These are phyloP conservation scores for Megalops cyprinoides DNA, from an alignment of 2,797 vertebrate species.

Conservation along the genomic window DNA sequence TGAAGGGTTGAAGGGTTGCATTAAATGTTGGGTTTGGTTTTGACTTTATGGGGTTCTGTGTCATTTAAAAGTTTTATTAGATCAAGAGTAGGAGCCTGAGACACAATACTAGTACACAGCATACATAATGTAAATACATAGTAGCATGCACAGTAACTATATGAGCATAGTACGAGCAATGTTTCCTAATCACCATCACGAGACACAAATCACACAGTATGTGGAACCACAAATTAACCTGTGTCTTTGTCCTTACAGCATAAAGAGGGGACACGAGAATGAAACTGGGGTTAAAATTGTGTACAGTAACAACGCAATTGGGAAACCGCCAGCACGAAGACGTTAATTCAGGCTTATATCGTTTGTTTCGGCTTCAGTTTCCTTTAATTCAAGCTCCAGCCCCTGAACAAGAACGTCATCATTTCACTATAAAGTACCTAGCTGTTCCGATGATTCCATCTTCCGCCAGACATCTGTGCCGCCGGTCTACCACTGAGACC, in stretches of 20 bases:
- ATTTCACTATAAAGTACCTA: constrained; percentile 51
- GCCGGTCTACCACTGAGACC: not conserved
- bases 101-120: too few relatives aligned
- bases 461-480: constrained; percentile 44
- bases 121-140: too few relatives aligned
- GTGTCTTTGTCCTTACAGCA: not conserved
- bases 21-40: not conserved
- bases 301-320: not conserved
- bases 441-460: constrained; percentile 54
- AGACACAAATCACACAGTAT: too few relatives aligned
- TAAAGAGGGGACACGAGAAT: not conserved
- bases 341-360: not conserved
- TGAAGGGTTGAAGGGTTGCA: not conserved
- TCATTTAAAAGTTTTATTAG: not conserved
- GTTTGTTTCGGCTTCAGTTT: not conserved
- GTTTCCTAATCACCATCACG: too few relatives aligned
- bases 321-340: not conserved
- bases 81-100: not conserved
- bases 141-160: too few relatives aligned
- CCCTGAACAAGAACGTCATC: constrained; percentile 11
- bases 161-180: too few relatives aligned
- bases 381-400: constrained; percentile 11
- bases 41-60: not conserved
- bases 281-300: too few relatives aligned
- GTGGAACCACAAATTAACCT: too few relatives aligned